Conservation (phyloP, 1,140 invertebrate species). For the Oncopeltus fasciatus region DNA sequence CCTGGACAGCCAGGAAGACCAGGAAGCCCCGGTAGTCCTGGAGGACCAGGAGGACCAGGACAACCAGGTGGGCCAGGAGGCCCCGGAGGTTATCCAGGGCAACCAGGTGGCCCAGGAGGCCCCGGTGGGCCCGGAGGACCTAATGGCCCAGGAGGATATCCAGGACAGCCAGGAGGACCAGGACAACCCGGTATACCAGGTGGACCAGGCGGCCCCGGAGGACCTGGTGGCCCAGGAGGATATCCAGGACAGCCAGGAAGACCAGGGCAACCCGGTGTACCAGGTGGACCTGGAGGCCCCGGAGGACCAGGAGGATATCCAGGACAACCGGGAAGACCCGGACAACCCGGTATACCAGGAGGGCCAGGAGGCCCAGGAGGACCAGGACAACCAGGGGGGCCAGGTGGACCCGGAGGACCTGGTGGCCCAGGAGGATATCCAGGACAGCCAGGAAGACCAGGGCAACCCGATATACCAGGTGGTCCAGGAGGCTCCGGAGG, state of each 20-base stretch:
- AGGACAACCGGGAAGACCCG: slow-evolving; percentile 20
- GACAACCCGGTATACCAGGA: slow-evolving; percentile 22
- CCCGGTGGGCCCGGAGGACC: slow-evolving; percentile 23
- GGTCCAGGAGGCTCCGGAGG: slow-evolving; percentile 24
- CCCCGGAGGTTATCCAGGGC: slow-evolving; percentile 18
- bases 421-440: slow-evolving; percentile 21
- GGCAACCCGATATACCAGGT: slow-evolving; percentile 24
- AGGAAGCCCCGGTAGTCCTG: slow-evolving; percentile 17
- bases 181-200: slow-evolving; percentile 21
- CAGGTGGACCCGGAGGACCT: slow-evolving; percentile 21
- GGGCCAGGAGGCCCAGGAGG: slow-evolving; percentile 18
- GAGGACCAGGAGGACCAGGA: slow-evolving; percentile 22
- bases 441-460: slow-evolving; percentile 21
- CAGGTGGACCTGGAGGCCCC: slow-evolving; percentile 22
- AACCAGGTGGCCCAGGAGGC: slow-evolving; percentile 20
- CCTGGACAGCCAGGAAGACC: slow-evolving; percentile 22
- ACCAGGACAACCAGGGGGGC: slow-evolving; percentile 17
- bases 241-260: slow-evolving; percentile 32
- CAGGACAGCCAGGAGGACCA: slow-evolving; percentile 20
- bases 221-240: slow-evolving; percentile 15
- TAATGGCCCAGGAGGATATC: slow-evolving; percentile 18
- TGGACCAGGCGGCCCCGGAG: slow-evolving; percentile 22
- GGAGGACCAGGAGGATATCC: slow-evolving; percentile 13
- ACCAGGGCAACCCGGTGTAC: slow-evolving; percentile 30
- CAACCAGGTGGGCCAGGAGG: slow-evolving; percentile 19